phyloP scores from a whole-genome alignment of 2,888 invertebrate genomes.

The Morpho achilles region DNA sequence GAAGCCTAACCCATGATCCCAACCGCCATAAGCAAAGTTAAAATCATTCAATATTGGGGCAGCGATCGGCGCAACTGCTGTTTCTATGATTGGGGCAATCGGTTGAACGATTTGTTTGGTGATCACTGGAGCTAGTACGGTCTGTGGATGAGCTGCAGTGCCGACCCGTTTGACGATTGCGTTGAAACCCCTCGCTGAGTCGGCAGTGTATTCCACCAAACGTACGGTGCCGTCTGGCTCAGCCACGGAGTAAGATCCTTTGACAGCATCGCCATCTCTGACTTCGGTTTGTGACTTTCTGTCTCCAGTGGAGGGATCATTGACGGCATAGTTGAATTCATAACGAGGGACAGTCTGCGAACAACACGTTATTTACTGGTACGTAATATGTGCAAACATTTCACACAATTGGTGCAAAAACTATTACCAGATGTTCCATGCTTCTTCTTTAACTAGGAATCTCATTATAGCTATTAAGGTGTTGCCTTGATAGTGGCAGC shows the following conservation, averaged over 20 bases:
- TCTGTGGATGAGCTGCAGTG: slow-evolving; percentile 54
- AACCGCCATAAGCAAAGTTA: slow-evolving; percentile 7
- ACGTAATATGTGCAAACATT: too few species aligned
- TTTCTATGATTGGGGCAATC: slow-evolving; percentile 17
- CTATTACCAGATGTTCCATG: too few species aligned
- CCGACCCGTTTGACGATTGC: slow-evolving; percentile 68
- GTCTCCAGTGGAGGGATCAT: slow-evolving; percentile 69
- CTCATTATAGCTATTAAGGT: too few species aligned
- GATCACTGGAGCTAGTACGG: slow-evolving; percentile 23
- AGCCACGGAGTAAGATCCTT: slow-evolving; percentile 65
- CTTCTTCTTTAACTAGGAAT: too few species aligned
- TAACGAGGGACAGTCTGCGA: slow-evolving; percentile 62
- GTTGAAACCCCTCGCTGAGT: slow-evolving; percentile 63
- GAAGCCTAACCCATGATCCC: slow-evolving; percentile 8
- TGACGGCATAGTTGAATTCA: slow-evolving; percentile 72
- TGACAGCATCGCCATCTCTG: slow-evolving; percentile 65
- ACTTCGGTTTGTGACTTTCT: slow-evolving; percentile 65
- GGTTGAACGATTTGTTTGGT: slow-evolving; percentile 24
- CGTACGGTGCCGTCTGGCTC: slow-evolving; percentile 70
- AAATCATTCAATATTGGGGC: slow-evolving; percentile 7
- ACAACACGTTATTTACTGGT: slow-evolving; percentile 8
- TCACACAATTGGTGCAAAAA: too few species aligned
- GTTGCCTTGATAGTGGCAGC: too few species aligned
- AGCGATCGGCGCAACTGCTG: not conserved
- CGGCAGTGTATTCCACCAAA: slow-evolving; percentile 66